These are phyloP conservation scores for Miniopterus natalensis DNA, from an alignment of 2,113 vertebrate genomes.

Conservation along the genomic window DNA sequence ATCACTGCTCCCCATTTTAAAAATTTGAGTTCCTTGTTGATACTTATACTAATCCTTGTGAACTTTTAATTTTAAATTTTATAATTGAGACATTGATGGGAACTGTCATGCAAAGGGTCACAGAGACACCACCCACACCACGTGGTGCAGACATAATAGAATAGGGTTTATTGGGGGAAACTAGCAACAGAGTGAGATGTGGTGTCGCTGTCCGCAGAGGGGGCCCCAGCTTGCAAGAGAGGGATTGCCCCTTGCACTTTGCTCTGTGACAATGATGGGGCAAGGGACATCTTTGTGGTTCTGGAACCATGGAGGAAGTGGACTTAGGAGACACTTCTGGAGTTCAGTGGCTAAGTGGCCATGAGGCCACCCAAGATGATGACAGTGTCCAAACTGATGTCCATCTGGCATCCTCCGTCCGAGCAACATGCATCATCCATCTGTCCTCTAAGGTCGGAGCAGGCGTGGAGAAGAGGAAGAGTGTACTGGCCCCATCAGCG, in stretches of 20 bases:
- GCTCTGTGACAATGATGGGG: neutral
- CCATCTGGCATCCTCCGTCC: neutral
- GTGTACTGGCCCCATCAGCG: rapidly evolving
- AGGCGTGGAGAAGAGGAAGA: neutral
- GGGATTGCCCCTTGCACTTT: rapidly evolving
- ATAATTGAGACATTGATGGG: neutral
- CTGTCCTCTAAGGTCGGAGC: neutral
- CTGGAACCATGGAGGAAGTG: neutral
- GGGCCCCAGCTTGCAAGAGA: neutral
- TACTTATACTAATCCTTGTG: neutral
- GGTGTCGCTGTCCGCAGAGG: rapidly evolving
- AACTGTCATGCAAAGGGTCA: neutral
- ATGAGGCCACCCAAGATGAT: neutral
- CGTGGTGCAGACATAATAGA: neutral
- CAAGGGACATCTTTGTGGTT: neutral
- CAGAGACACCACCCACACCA: neutral
- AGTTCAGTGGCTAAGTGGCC: neutral
- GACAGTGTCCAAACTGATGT: neutral
- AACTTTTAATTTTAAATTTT: neutral
- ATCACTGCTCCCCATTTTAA: neutral
- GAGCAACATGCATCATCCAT: rapidly evolving
- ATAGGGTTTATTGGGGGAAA: neutral
- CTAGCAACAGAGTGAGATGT: neutral
- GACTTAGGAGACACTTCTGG: neutral
- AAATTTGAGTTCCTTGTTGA: neutral